Evolutionary conservation across 2,888 invertebrate species (phyloP).

Genomic region (Geotrupes spiniger): DNA sequence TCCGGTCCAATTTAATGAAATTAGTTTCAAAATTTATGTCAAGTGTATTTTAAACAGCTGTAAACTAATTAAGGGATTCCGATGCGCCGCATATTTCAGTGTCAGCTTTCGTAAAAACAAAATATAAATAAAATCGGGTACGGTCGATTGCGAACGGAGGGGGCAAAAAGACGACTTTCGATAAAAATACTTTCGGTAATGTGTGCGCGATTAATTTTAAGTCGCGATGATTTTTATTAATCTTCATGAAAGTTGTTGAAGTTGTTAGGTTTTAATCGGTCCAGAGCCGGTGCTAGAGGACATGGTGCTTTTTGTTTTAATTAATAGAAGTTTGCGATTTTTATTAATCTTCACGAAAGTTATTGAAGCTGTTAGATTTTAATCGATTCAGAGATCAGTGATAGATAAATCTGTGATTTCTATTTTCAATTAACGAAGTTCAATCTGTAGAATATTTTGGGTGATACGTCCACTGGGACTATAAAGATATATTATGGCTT

Average conservation of each 20-base stretch:
- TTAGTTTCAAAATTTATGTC: constrained; percentile 26
- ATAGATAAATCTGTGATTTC: too few species aligned
- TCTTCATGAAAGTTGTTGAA: constrained; percentile 3
- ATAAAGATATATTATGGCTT: too few species aligned
- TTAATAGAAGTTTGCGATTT: constrained; percentile 11
- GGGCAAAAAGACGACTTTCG: constrained; percentile 5
- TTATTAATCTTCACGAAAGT: constrained; percentile 18
- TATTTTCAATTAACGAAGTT: too few species aligned
- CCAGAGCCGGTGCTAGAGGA: too few species aligned
- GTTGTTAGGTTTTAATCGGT: too few species aligned
- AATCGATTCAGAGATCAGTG: too few species aligned
- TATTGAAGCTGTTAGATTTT: too few species aligned
- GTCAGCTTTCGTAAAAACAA: constrained; percentile 14
- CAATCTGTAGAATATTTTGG: too few species aligned
- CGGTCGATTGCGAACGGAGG: constrained; percentile 15
- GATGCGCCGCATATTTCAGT: constrained; percentile 12
- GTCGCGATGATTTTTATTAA: constrained; percentile 25
- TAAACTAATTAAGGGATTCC: constrained; percentile 26
- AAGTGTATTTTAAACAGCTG: constrained; percentile 23
- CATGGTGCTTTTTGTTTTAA: too few species aligned
- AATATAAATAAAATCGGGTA: constrained; percentile 17
- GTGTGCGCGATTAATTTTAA: constrained; percentile 24
- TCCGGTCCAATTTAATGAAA: constrained; percentile 23
- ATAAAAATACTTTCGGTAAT: constrained; percentile 25
- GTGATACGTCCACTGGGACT: too few species aligned